phyloP scores from a whole-genome alignment of 2,888 invertebrate species.

The Chrysolina americana region DNA sequence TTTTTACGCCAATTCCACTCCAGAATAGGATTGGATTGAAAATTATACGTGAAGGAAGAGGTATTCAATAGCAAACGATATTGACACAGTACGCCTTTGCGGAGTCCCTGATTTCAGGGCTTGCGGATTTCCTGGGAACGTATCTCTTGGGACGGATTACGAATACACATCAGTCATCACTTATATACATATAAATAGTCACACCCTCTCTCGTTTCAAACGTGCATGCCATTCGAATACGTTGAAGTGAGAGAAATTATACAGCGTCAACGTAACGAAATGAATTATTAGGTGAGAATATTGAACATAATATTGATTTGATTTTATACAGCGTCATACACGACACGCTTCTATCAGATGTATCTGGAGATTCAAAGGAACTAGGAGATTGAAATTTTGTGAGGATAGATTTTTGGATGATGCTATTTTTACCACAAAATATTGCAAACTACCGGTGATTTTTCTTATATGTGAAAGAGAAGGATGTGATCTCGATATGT shows the following conservation, averaged over 20 bases:
- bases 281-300: conserved; percentile 40
- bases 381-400: no score
- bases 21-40: not conserved
- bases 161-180: conserved; percentile 39
- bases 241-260: conserved; percentile 29
- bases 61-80: not conserved
- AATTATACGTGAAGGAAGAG: not conserved
- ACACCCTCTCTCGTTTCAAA: conserved; percentile 34
- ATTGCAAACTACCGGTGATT: no score
- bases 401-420: no score
- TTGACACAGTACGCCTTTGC: not conserved
- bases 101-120: conserved; percentile 1
- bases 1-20: not conserved
- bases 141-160: conserved; percentile 32
- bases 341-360: not conserved
- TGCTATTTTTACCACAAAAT: no score
- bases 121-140: conserved; percentile 26
- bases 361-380: no score
- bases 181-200: conserved; percentile 36
- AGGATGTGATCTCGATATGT: no score
- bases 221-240: conserved; percentile 37
- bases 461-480: no score
- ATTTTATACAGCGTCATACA: not conserved
- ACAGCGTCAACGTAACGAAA: conserved; percentile 21
- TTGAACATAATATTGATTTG: conserved; percentile 34